Evolutionary conservation across 2,888 invertebrate genomes (phyloP).

Genomic region (Pyrochroa serraticornis): DNA sequence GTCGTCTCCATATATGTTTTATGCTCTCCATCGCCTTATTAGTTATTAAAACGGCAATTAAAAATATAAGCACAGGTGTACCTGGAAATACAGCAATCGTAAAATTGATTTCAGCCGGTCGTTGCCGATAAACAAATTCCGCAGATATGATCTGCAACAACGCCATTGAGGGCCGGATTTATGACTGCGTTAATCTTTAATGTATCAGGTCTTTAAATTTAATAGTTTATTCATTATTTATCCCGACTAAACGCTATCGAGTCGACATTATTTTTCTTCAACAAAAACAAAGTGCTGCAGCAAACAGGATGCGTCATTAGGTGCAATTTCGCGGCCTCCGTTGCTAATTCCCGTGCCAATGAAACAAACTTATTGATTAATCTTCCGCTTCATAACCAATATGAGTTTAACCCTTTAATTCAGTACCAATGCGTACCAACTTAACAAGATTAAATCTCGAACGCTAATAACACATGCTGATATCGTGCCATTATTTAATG

Average conservation of each 20-base stretch:
- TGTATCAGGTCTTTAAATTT: conserved; percentile 54
- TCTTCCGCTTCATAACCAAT: conserved; percentile 48
- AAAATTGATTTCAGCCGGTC: conserved; percentile 54
- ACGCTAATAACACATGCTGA: conserved; percentile 49
- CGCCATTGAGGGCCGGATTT: conserved; percentile 51
- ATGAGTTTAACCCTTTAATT: conserved; percentile 50
- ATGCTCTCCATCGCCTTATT: conserved; percentile 36
- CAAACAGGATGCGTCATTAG: conserved; percentile 6
- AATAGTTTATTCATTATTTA: conserved; percentile 51
- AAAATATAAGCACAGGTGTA: conserved; percentile 52
- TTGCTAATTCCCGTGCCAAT: conserved; percentile 43
- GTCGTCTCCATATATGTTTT: conserved; percentile 16
- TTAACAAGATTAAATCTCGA: conserved; percentile 53
- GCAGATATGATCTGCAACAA: conserved; percentile 52
- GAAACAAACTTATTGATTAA: conserved; percentile 52
- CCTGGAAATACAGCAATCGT: conserved; percentile 48
- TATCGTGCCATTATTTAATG: conserved; percentile 44
- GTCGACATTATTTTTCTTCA: conserved; percentile 8
- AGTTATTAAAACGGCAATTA: conserved; percentile 51
- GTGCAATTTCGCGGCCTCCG: neutral
- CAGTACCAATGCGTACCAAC: conserved; percentile 56
- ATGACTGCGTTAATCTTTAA: conserved; percentile 54
- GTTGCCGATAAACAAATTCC: conserved; percentile 52
- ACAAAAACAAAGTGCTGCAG: conserved; percentile 1
- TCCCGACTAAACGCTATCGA: conserved; percentile 35